Evolutionary conservation across 2,797 vertebrate species (phyloP).

Genomic region (Potorous gilbertii): DNA sequence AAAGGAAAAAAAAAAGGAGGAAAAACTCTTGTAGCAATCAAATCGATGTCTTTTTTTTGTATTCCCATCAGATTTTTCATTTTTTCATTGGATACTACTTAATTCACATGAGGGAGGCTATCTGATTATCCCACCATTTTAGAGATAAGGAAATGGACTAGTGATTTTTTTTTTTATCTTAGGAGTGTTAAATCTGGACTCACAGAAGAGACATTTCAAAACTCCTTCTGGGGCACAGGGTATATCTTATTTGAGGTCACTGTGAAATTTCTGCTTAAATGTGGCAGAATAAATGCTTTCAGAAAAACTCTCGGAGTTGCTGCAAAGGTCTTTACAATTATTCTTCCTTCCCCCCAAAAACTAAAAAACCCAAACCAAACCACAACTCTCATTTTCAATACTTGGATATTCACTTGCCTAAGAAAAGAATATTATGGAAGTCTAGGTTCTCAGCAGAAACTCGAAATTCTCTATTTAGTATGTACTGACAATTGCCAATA

Average conservation of each 20-base stretch:
- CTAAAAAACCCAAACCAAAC: background rate
- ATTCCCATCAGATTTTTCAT: conserved; percentile 42
- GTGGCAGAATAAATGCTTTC: conserved; percentile 3
- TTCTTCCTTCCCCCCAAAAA: conserved; percentile 2
- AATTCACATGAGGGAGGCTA: conserved; percentile 46
- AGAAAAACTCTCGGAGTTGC: conserved; percentile 24
- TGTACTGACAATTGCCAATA: conserved; percentile 43
- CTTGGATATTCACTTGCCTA: conserved; percentile 1
- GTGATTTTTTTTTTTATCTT: conserved; percentile 52
- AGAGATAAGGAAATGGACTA: conserved; percentile 59
- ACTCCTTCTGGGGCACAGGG: background rate
- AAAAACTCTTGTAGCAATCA: background rate
- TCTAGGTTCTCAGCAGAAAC: conserved; percentile 40
- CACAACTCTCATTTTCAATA: background rate
- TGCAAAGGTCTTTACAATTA: background rate
- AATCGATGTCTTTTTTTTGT: background rate
- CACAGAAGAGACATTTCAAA: background rate
- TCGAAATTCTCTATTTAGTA: conserved; percentile 3
- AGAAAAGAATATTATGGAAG: conserved; percentile 45
- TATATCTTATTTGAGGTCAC: conserved; percentile 41
- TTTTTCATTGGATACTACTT: conserved; percentile 65
- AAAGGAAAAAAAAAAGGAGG: conserved; percentile 28
- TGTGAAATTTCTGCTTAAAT: conserved; percentile 8
- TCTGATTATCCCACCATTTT: conserved; percentile 50
- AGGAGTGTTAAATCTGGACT: background rate